These are phyloP conservation scores for Aleiodes leptofemur DNA, from an alignment of 2,888 invertebrate genomes.

Conservation along the genomic window DNA sequence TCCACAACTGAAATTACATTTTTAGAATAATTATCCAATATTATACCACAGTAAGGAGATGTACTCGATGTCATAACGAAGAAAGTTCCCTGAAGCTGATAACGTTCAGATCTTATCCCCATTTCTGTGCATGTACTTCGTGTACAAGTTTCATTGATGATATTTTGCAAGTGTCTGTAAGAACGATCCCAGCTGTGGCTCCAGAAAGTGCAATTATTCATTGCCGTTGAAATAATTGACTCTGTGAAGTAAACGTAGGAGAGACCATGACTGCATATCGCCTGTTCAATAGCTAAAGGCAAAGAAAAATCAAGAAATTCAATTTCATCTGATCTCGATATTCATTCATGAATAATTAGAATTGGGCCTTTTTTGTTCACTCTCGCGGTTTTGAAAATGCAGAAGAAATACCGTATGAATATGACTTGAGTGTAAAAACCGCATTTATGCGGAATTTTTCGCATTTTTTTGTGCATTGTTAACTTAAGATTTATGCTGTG, in stretches of 20 bases:
- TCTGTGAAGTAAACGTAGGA: slow-evolving; percentile 80
- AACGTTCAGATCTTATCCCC: slow-evolving; percentile 77
- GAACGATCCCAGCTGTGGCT: slow-evolving; percentile 78
- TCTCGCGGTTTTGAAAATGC: background rate
- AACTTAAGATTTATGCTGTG: too few species aligned
- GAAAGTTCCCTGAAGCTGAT: slow-evolving; percentile 76
- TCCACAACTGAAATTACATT: too few species aligned
- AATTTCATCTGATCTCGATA: too few species aligned
- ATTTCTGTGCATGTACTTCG: slow-evolving; percentile 76
- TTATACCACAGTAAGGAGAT: slow-evolving; percentile 77
- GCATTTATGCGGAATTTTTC: too few species aligned
- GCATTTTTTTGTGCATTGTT: background rate
- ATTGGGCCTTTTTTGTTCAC: background rate
- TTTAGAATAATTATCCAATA: background rate
- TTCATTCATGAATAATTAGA: background rate
- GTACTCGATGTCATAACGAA: slow-evolving; percentile 77
- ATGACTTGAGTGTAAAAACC: too few species aligned
- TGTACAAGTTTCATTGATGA: slow-evolving; percentile 73
- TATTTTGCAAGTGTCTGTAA: slow-evolving; percentile 75
- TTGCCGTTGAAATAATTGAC: slow-evolving; percentile 73
- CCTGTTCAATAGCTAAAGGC: slow-evolving; percentile 75
- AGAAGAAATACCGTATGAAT: too few species aligned
- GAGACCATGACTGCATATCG: slow-evolving; percentile 81
- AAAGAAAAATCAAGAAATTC: background rate
- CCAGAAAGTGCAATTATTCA: slow-evolving; percentile 77